Evolutionary conservation across 2,797 vertebrate species (phyloP).

Genomic region (Falco peregrinus): DNA sequence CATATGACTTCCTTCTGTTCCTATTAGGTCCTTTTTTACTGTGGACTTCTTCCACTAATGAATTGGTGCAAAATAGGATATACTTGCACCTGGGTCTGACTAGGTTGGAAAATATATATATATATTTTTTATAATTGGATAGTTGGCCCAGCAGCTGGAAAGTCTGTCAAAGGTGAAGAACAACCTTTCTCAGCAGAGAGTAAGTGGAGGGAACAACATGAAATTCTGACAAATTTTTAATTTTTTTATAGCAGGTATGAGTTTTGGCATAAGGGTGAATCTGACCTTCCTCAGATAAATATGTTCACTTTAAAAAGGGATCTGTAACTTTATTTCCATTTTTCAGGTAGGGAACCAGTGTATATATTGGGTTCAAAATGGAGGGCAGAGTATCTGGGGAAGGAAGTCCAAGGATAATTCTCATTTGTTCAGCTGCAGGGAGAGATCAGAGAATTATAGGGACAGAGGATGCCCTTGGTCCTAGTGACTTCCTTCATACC

Average conservation of each 20-base stretch:
- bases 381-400: neutral
- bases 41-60: neutral
- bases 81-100: neutral
- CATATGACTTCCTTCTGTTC: neutral
- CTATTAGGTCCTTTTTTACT: neutral
- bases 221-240: neutral
- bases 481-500: neutral
- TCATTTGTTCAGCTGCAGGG: neutral
- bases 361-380: neutral
- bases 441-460: neutral
- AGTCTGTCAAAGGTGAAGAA: neutral
- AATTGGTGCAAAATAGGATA: neutral
- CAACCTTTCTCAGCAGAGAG: neutral
- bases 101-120: neutral
- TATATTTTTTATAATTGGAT: neutral
- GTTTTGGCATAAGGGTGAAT: neutral
- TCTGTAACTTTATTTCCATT: neutral
- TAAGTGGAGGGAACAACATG: neutral
- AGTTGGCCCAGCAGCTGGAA: neutral
- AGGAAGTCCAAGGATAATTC: neutral
- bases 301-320: neutral
- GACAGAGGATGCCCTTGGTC: neutral
- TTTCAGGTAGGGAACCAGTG: neutral
- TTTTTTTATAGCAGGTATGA: neutral
- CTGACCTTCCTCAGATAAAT: neutral